Base-by-base conservation (phyloP, 2,113 vertebrate genomes). In the Lipophrys pholis region DNA sequence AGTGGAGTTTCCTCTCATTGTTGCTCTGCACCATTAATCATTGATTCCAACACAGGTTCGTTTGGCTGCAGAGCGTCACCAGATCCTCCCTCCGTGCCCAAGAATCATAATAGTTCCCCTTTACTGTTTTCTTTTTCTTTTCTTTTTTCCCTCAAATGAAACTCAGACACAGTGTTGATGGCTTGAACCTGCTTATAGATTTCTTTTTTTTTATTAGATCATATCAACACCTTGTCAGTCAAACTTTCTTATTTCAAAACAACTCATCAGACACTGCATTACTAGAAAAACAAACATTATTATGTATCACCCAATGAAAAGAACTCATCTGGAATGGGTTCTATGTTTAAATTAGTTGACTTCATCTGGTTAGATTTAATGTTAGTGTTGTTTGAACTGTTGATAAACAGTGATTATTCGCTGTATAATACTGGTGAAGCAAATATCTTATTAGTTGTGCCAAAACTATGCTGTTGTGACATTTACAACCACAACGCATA, bases 1-100 rank as follows among this genome's bases (percentile, higher is more conserved):
- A 57, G 66, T 43, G 39, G 7, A 50, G 50, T 58, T 60, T 30
- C 36, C 40, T 45, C 10, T 56, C 52, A 12, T 50, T 1, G 8
- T 56, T 46, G 15, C 38, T 63, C 57, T 5, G 6, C 64, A 49
- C 48, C 60, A 64, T 80, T 52, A 81, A 76, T 78, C 56, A 76
- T 50, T 62, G 35, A 49, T 36, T 63, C 57, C n/a, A 36, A 75
- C 73, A 66, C 53, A 62, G n/a, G 54, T 57, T 71, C 12, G 46
- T 62, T 73, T 65, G 39, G 55, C 41, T 21, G 5, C 54, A 64
- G 62, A 84, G 62, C 35, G 62, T 51, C 16, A 64, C 55, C 75
- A 63, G 42, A 76, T 46, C 6, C 52, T 48, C n/a, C 50, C 36
- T 35, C 38, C 49, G 21, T 21, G 21, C 21, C 17, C 17, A 7